Evolutionary conservation across 2,797 vertebrate species (phyloP), one percentile per base, ranked within the genome.

Genomic region (Alfaro cultratus): DNA sequence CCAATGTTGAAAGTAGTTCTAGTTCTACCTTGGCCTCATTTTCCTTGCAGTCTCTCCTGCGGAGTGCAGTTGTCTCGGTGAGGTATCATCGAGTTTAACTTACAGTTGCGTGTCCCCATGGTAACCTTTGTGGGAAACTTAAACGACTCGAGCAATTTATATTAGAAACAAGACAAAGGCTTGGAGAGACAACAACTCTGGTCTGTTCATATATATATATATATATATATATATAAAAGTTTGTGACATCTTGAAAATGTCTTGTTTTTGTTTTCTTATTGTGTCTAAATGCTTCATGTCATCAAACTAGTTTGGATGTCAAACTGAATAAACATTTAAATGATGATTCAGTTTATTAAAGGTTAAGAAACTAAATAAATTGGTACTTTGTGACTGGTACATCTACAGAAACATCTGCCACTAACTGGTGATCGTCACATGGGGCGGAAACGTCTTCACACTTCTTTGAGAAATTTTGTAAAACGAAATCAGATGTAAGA

Each of bases 1-100:
- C 51, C 70, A 53, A 18, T 36, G 47, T 60, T 26, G 73, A 67
- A 80, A 82, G 80, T 57, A 76, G 51, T 64, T 74, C 29, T 11
- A 64, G 39, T 46, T 81, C 43, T 75, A 70, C 55, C 49, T 53
- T 57, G 67, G 70, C 46, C 68, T 77, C 36, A 77, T 83, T 84
- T 80, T 67, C 21, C 29, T 18, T 29, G 29, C 1, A 53, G 67
- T 16, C 39, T 15, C 16, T 41, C 70, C 45, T 2, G 36, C 2
- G 5, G 68, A 74, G 46, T 9, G 34, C n/a, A 39, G 31, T 23
- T 45, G 57, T 26, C 60, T 71, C 16, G 45, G 36, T 4, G 26
- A 53, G 36, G n/a, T 9, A 4, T 15, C 8, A 46, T 36, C 8
- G 2, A n/a, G 43, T 13, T 36, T 26, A 34, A 21, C 23, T 57